Evolutionary conservation across 2,113 vertebrate species (phyloP).

Genomic region (Podilymbus podiceps): DNA sequence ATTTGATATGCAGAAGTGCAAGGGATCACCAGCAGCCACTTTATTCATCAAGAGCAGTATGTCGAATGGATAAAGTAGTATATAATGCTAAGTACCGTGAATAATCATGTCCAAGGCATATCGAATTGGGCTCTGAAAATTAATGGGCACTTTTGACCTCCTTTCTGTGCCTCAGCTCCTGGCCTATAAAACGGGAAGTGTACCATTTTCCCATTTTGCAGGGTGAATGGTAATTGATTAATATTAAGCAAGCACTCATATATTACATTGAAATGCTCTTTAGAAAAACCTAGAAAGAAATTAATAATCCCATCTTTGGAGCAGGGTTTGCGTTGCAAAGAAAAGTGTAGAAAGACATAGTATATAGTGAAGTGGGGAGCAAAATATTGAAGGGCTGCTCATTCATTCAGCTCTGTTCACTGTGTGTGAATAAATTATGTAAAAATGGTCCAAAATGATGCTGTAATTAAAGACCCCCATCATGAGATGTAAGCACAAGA

Average conservation of each 20-base stretch:
- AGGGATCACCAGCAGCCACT: background rate
- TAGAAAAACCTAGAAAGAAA: background rate
- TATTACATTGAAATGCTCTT: background rate
- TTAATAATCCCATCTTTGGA: background rate
- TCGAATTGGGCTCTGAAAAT: background rate
- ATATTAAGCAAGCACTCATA: background rate
- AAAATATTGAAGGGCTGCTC: background rate
- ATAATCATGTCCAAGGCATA: background rate
- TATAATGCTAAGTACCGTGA: background rate
- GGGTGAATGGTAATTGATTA: background rate
- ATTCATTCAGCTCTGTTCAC: background rate
- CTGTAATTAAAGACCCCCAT: background rate
- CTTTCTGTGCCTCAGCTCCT: background rate
- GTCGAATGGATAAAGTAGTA: background rate
- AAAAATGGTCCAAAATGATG: background rate
- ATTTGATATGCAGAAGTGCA: background rate
- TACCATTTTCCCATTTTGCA: background rate
- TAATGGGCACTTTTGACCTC: constrained; percentile 30
- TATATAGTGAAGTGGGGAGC: background rate
- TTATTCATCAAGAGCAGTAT: background rate
- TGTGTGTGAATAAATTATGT: background rate
- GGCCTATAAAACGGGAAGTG: background rate
- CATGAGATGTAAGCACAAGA: background rate
- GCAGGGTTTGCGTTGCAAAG: background rate
- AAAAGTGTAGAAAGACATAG: no score